These are phyloP conservation scores for Enteromius argenteus DNA, from an alignment of 2,797 vertebrate genomes.

Conservation along the genomic window DNA sequence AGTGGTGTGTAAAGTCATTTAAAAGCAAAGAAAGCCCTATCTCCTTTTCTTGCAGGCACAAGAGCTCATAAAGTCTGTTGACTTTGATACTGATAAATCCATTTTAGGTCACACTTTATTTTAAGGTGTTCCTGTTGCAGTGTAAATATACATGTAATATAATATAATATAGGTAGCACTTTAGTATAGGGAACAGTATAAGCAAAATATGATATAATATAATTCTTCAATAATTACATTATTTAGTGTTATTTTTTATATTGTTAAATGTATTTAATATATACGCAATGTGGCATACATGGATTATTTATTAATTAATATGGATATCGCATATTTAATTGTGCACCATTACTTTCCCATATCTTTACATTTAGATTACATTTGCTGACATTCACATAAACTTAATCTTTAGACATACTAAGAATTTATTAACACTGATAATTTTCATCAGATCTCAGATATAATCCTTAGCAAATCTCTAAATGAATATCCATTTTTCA, in stretches of 20 bases:
- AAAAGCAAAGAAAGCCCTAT: slow-evolving; percentile 15
- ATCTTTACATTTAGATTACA: not conserved
- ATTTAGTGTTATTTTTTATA: slow-evolving; percentile 19
- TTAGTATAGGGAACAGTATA: not conserved
- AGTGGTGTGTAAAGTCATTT: slow-evolving; percentile 54
- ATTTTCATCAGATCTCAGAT: not conserved
- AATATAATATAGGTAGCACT: not conserved
- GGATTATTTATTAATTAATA: not conserved
- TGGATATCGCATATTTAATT: not conserved
- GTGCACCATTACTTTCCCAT: not conserved
- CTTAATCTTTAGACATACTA: not conserved
- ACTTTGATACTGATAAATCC: not conserved
- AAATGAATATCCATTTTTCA: not conserved
- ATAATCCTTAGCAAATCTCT: not conserved
- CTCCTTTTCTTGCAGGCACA: not conserved
- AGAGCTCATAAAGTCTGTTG: slow-evolving; percentile 26
- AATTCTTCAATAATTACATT: not conserved
- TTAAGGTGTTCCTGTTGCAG: not conserved
- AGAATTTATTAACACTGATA: not conserved
- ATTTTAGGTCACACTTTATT: not conserved
- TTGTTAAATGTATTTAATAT: slow-evolving; percentile 7
- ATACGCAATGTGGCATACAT: not conserved
- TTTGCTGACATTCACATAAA: not conserved
- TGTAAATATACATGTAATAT: not conserved
- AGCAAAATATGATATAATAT: not conserved